Evolutionary conservation across 2,797 vertebrate genomes (phyloP).

Genomic region (Naso thynnoides): DNA sequence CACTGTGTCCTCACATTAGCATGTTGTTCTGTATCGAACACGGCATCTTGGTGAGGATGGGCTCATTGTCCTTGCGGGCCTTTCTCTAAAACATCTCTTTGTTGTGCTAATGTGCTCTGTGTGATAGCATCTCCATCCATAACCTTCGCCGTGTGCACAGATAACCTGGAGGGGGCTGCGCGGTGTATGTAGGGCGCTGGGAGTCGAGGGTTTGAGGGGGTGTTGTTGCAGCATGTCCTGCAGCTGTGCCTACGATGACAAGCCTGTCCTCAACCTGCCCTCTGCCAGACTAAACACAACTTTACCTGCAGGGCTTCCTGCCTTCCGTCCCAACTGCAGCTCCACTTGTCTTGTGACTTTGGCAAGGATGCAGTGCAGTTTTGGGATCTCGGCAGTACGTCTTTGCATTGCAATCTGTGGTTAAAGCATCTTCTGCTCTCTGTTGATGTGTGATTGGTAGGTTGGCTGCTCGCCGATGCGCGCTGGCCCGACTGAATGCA

Average conservation of each 20-base stretch:
- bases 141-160: constrained; percentile 66
- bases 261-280: constrained; percentile 65
- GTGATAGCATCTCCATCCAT: constrained; percentile 77
- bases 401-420: constrained; percentile 9
- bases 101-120: constrained; percentile 73
- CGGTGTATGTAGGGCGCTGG: constrained; percentile 60
- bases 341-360: constrained; percentile 40
- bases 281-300: constrained; percentile 60
- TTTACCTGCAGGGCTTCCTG: constrained; percentile 62
- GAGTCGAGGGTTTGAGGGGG: constrained; percentile 17
- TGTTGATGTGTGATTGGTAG: constrained; percentile 21
- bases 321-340: constrained; percentile 18
- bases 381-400: constrained; percentile 2
- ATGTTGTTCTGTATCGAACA: constrained; percentile 60
- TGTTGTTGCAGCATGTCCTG: constrained; percentile 70
- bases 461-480: constrained; percentile 48
- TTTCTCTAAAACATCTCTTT: constrained; percentile 70
- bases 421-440: constrained; percentile 13
- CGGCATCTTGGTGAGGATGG: constrained; percentile 60
- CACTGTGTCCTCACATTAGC: constrained; percentile 49
- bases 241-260: constrained; percentile 79
- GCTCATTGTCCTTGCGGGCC: constrained; percentile 59
- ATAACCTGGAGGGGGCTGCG: constrained; percentile 65
- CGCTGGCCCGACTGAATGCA: constrained; percentile 60
- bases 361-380: neutral